Conservation (phyloP, 37 sponge, comb jelly and placozoan species). For the Spongilla lacustris region DNA sequence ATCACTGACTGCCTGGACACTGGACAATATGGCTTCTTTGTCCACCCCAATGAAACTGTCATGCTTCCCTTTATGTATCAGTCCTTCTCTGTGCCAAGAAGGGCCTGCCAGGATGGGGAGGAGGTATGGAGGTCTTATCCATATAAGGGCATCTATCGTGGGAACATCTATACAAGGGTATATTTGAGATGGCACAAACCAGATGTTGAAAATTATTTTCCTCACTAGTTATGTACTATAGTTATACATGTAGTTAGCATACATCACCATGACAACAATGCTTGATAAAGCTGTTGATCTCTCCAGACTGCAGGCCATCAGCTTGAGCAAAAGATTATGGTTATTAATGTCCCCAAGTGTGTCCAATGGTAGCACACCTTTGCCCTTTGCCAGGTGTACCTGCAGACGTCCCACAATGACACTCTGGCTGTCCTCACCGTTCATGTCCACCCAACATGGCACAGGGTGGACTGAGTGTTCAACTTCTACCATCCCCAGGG, state of each 20-base stretch:
- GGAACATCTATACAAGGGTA: too few species aligned
- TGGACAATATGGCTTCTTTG: conserved; percentile 39
- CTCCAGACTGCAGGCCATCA: neutral
- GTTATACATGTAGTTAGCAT: too few species aligned
- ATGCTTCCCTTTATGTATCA: conserved; percentile 62
- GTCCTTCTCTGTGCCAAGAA: neutral
- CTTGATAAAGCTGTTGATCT: too few species aligned
- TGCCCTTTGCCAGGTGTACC: conserved; percentile 25
- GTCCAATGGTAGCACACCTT: neutral
- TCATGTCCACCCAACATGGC: conserved; percentile 27
- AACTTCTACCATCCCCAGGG: conserved; percentile 70
- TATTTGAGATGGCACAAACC: too few species aligned
- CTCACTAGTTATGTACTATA: too few species aligned
- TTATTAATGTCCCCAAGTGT: neutral
- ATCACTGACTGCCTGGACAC: conserved; percentile 2
- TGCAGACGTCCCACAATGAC: conserved; percentile 29
- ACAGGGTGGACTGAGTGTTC: conserved; percentile 33
- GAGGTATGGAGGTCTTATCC: too few species aligned
- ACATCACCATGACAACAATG: too few species aligned
- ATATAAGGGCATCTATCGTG: too few species aligned
- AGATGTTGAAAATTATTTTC: too few species aligned
- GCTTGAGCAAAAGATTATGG: neutral
- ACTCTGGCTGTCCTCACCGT: conserved; percentile 31
- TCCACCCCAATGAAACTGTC: conserved; percentile 57
- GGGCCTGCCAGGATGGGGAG: neutral